phyloP scores from a whole-genome alignment of 2,113 vertebrate species.

The Salvelinus fontinalis region DNA sequence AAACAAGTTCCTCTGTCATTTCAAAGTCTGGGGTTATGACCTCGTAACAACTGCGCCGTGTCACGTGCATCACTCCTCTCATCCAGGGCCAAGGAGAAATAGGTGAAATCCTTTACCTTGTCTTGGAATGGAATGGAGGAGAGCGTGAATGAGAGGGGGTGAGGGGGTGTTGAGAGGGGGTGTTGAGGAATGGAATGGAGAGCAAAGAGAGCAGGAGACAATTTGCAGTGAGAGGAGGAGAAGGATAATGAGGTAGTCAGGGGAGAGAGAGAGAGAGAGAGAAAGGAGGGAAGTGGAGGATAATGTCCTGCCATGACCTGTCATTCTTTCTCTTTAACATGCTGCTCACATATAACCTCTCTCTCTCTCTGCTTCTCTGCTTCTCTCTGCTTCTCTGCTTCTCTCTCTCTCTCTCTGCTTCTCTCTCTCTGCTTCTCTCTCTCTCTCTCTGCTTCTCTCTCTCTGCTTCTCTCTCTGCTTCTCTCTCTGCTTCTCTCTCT shows the following conservation, averaged over 20 bases:
- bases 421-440: no score
- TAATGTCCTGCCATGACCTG: constrained; percentile 34
- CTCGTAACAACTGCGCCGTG: no score
- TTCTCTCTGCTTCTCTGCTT: background rate
- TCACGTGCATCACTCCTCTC: no score
- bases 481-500: background rate
- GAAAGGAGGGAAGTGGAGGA: background rate
- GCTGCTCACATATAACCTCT: constrained; percentile 25
- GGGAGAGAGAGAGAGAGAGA: constrained; percentile 9
- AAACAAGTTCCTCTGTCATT: no score
- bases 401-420: background rate
- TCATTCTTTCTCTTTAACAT: constrained; percentile 32
- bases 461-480: background rate
- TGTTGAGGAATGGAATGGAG: no score
- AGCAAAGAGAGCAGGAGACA: background rate
- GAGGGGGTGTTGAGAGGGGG: no score
- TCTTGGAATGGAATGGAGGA: no score
- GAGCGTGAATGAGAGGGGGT: no score
- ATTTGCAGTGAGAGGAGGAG: constrained; percentile 1
- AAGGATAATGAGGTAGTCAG: constrained; percentile 28
- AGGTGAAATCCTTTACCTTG: no score
- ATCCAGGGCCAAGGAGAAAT: no score
- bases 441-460: no score
- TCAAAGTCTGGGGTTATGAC: no score
- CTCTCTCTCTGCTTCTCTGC: background rate